phyloP scores from a whole-genome alignment of 2,888 invertebrate genomes.

The Busseola fusca region DNA sequence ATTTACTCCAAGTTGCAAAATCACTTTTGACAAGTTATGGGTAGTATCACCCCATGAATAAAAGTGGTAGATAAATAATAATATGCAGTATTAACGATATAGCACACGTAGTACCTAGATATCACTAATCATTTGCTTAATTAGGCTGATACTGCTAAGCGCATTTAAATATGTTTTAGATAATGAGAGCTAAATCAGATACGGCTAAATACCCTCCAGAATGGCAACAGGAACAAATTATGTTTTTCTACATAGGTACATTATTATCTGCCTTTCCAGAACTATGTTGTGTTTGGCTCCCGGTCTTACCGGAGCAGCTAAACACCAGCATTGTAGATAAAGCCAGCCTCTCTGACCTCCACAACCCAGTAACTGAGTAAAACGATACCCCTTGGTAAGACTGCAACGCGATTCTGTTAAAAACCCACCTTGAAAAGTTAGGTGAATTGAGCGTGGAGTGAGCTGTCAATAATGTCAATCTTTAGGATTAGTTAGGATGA shows the following conservation, averaged over 20 bases:
- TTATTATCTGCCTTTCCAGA: no score
- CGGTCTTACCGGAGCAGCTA: no score
- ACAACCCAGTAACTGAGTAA: no score
- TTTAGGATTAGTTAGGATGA: no score
- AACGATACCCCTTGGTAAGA: no score
- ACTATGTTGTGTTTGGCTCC: no score
- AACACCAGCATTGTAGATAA: no score
- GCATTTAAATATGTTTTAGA: constrained; percentile 32
- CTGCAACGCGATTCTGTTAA: no score
- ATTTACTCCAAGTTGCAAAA: neutral
- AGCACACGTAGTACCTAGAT: neutral
- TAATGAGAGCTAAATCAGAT: constrained; percentile 4
- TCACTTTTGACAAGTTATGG: neutral
- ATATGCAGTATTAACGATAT: neutral
- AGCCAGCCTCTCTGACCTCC: no score
- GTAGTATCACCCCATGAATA: constrained; percentile 5
- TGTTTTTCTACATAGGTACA: neutral
- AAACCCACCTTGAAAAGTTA: no score
- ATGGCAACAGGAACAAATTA: neutral
- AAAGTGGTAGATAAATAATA: constrained; percentile 1
- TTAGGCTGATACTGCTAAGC: constrained; percentile 42
- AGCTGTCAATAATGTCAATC: no score
- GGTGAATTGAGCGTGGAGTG: no score
- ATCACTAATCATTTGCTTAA: constrained; percentile 42
- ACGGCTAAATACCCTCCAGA: neutral